phyloP scores from a whole-genome alignment of 1,140 invertebrate species.

The Cataglyphis hispanica region DNA sequence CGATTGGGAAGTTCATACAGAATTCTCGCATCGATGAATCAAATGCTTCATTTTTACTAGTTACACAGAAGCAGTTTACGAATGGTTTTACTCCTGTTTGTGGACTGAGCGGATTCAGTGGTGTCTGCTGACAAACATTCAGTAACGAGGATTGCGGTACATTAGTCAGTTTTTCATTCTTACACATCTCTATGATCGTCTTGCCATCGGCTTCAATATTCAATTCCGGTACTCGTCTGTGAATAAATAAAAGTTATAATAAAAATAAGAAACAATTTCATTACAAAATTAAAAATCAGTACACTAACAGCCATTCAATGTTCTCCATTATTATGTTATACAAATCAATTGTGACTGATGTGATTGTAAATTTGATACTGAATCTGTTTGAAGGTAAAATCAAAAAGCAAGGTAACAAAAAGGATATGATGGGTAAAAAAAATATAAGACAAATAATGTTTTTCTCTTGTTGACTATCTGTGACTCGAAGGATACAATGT shows the following conservation, averaged over 20 bases:
- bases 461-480: not conserved
- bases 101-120: conserved; percentile 91
- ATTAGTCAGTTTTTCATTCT: conserved; percentile 86
- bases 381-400: not conserved
- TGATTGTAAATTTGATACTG: not conserved
- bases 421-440: not conserved
- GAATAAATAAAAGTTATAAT: conserved; percentile 50
- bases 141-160: conserved; percentile 87
- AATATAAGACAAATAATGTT: not conserved
- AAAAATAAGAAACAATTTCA: conserved; percentile 23
- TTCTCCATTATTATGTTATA: not conserved
- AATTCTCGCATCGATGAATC: conserved; percentile 98
- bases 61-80: no score
- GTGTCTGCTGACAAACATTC: conserved; percentile 87
- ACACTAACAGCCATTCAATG: not conserved
- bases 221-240: conserved; percentile 89
- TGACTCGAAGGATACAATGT: not conserved
- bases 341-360: not conserved
- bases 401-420: not conserved
- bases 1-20: conserved; percentile 98
- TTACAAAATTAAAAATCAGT: not conserved
- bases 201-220: conserved; percentile 91
- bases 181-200: conserved; percentile 89
- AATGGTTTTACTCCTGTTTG: no score
- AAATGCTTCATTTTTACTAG: conserved; percentile 99